Conservation (phyloP, 2,888 invertebrate species). For the Mythimna impura region DNA sequence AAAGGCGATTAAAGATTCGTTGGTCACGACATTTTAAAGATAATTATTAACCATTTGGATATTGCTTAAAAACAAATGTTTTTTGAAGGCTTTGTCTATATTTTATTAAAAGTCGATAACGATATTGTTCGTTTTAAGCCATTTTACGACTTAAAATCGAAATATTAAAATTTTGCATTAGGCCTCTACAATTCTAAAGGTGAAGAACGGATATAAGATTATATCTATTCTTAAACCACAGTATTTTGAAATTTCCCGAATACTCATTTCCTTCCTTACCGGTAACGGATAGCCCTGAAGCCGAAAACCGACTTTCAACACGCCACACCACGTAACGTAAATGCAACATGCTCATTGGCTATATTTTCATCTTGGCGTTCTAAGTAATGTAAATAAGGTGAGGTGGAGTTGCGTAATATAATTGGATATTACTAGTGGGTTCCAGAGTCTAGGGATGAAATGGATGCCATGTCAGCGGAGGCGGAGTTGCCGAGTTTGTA, state of each 20-base stretch:
- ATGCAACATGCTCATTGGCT: slow-evolving; percentile 10
- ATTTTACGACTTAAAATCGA: too few species aligned
- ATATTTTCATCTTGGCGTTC: slow-evolving; percentile 2
- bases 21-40: too few species aligned
- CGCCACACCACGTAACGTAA: slow-evolving; percentile 19
- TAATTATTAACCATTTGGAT: too few species aligned
- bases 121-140: too few species aligned
- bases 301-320: slow-evolving; percentile 17
- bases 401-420: background rate
- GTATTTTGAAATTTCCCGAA: background rate
- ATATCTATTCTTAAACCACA: background rate
- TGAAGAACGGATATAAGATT: background rate
- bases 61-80: too few species aligned
- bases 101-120: too few species aligned
- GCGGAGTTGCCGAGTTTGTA: background rate
- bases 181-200: too few species aligned
- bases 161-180: too few species aligned
- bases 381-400: background rate
- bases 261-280: slow-evolving; percentile 31
- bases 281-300: slow-evolving; percentile 4
- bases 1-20: too few species aligned
- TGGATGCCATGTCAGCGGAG: background rate
- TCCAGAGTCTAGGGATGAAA: background rate
- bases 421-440: slow-evolving; percentile 9
- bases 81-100: too few species aligned